Percentiles rank a stretch among this genome's conserved stretches.
These are phyloP conservation scores for Epinotia nisella DNA, from an alignment of 2,888 invertebrate genomes.

Conservation along the genomic window DNA sequence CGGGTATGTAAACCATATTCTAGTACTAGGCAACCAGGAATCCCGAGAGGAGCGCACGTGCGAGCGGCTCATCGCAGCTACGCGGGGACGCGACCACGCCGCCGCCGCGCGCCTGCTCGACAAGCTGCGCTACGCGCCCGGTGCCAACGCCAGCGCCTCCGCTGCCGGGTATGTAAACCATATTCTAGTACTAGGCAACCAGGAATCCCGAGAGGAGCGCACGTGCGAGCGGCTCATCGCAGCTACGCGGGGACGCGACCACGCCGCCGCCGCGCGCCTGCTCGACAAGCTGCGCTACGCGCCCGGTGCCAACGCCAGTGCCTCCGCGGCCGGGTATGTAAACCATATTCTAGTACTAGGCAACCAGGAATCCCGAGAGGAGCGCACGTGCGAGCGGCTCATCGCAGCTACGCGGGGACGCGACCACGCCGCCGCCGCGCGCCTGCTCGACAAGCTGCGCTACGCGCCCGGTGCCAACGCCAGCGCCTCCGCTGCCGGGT, in stretches of 20 bases:
- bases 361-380: not conserved
- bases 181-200: not conserved
- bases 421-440: constrained; percentile 96
- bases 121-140: constrained; percentile 87
- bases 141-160: constrained; percentile 47
- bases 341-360: not conserved
- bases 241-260: constrained; percentile 97
- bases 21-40: not conserved
- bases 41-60: too few species aligned
- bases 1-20: constrained; percentile 48
- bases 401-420: constrained; percentile 97
- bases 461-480: constrained; percentile 57
- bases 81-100: constrained; percentile 95
- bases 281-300: constrained; percentile 92
- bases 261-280: constrained; percentile 94
- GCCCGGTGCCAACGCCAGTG: constrained; percentile 48
- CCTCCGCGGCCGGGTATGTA: constrained; percentile 54
- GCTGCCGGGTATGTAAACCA: constrained; percentile 51
- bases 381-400: too few species aligned
- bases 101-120: constrained; percentile 96
- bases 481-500: constrained; percentile 55
- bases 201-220: not conserved
- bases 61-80: too few species aligned
- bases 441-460: constrained; percentile 94
- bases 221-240: too few species aligned